Evolutionary conservation across 2,888 invertebrate species (phyloP), one percentile per base, ranked within the genome.

Genomic region (Drosophila meridionalis): DNA sequence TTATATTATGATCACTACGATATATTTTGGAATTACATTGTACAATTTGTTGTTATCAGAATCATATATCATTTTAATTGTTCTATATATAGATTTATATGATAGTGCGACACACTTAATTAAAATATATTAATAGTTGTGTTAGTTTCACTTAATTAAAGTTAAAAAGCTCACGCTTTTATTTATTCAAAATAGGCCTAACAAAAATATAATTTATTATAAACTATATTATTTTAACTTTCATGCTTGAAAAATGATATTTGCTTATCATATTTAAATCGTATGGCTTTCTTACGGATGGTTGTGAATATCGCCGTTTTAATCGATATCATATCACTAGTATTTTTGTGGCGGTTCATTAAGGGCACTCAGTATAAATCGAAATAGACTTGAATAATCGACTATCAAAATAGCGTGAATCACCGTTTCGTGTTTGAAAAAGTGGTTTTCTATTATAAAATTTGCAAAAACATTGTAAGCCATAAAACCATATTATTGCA

Each of bases 281-380:
- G 14, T 6, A 14, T 60, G 30, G 4, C 12, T 38, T 30, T 12
- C 30, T 30, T 2, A 14, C 1, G 48, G 14, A 30, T 43, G 20
- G 11, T 11, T 48, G 28, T 8, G 28, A 48, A 30, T 59, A 59
- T 48, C 47, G 59, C 45, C 43, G 59, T n/a, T 38, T n/a, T n/a
- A 32, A 42, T 36, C 42, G 65, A 64, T 65, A 34, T 42, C 34
- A 55, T 43, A 26, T 56, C 14, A 43, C 55, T 9, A 48, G 45
- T 38, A 59, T 52, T 38, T 59, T 48, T 45, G 47, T 5, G 28
- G 36, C 38, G 28, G 47, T 30, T 48, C 4, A 48, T 30, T 48
- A 28, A 38, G 28, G 20, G n/a, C n/a, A 38, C 28, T 38, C 7
- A 34, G n/a, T 56, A 56, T 14, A 28, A 38, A 55, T 28, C 36